Evolutionary conservation across 2,888 invertebrate genomes (phyloP).

Genomic region (Eudemis profundana): DNA sequence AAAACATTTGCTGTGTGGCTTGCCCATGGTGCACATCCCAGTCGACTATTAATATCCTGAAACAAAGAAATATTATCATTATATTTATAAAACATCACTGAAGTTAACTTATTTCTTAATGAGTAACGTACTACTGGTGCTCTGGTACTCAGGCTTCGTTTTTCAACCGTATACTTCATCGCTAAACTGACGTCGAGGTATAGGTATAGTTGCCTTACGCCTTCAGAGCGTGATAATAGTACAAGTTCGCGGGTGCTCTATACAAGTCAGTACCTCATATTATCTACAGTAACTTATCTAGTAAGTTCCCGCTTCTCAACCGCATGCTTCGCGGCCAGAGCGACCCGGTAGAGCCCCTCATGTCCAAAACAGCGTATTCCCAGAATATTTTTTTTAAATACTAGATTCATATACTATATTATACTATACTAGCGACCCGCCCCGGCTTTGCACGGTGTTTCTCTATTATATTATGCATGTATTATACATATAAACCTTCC

Average conservation of each 20-base stretch:
- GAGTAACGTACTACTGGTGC: neutral
- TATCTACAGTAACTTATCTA: conserved; percentile 58
- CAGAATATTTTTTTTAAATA: too few species aligned
- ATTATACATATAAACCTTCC: too few species aligned
- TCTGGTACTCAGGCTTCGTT: conserved; percentile 74
- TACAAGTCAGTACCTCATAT: too few species aligned
- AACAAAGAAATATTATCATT: too few species aligned
- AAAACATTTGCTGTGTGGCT: conserved; percentile 95
- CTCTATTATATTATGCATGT: too few species aligned
- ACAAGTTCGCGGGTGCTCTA: too few species aligned
- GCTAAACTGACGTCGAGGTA: conserved; percentile 97
- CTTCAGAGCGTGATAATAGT: conserved; percentile 90
- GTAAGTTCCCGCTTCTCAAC: conserved; percentile 83
- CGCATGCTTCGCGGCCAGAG: conserved; percentile 92
- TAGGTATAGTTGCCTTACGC: conserved; percentile 96
- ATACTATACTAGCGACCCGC: too few species aligned
- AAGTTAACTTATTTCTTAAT: too few species aligned
- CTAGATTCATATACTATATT: too few species aligned
- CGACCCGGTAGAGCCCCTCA: conserved; percentile 98
- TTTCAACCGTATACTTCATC: conserved; percentile 90
- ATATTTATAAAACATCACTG: too few species aligned
- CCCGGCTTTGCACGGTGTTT: too few species aligned
- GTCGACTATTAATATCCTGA: conserved; percentile 94
- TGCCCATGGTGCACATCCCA: conserved; percentile 99
- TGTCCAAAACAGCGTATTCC: too few species aligned